phyloP scores from a whole-genome alignment of 2,797 vertebrate genomes.

The Babyrousa celebensis region DNA sequence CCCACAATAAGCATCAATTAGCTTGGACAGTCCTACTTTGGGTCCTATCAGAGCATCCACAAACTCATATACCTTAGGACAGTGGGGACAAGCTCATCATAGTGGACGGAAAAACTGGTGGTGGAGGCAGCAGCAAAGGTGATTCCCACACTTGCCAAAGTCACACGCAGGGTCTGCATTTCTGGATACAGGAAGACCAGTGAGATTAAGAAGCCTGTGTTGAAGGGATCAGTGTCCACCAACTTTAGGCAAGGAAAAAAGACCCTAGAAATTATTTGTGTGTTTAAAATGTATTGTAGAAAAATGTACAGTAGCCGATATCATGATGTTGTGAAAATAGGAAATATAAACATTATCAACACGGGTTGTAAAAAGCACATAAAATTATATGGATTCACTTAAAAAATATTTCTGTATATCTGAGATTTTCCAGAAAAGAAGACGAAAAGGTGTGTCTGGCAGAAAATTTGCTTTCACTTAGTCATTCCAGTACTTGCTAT shows the following conservation, averaged over 20 bases:
- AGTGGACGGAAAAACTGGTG: background rate
- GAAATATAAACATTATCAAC: background rate
- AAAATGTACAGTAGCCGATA: background rate
- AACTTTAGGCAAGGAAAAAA: background rate
- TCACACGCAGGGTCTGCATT: slow-evolving; percentile 21
- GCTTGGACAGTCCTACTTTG: background rate
- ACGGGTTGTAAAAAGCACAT: background rate
- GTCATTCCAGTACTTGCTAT: background rate
- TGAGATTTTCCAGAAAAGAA: background rate
- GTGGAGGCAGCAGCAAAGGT: background rate
- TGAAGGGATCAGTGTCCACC: background rate
- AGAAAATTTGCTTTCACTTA: background rate
- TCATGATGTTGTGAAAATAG: background rate
- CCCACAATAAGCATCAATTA: background rate
- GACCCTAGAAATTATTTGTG: background rate
- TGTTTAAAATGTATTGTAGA: background rate
- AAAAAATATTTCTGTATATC: background rate
- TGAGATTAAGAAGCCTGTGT: background rate
- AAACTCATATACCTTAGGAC: background rate
- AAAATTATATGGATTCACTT: background rate
- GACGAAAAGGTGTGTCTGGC: background rate
- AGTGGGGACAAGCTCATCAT: background rate
- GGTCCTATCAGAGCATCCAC: too few species aligned
- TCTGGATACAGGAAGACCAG: background rate
- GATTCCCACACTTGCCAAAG: slow-evolving; percentile 4